Conservation (phyloP, 2,113 vertebrate genomes). For the Psittacula cyanocephala region DNA sequence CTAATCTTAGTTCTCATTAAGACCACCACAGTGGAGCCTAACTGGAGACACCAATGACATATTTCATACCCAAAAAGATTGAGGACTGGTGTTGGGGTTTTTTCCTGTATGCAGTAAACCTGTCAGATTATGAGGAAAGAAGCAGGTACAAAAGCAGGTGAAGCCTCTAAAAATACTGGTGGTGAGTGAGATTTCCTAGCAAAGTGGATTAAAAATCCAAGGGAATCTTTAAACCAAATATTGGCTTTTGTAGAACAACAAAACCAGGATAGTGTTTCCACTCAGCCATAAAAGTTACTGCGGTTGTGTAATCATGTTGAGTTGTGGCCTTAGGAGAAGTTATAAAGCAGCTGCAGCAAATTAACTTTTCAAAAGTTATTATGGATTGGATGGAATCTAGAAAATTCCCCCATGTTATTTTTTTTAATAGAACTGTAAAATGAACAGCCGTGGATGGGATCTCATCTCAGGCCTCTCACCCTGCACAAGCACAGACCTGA, state of each 20-base stretch:
- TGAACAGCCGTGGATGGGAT: not conserved
- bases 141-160: not conserved
- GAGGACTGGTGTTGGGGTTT: fast-evolving
- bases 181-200: not conserved
- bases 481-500: not conserved
- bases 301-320: constrained; percentile 60
- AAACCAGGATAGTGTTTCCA: constrained; percentile 51
- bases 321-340: constrained; percentile 60
- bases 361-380: constrained; percentile 62
- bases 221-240: constrained; percentile 53
- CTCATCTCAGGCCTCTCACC: not conserved
- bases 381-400: constrained; percentile 51
- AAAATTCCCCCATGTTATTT: constrained; percentile 23
- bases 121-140: not conserved
- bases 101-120: not conserved
- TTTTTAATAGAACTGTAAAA: not conserved
- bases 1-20: not conserved
- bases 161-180: not conserved
- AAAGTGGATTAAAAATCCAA: constrained; percentile 55
- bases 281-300: constrained; percentile 51
- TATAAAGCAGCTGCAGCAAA: constrained; percentile 61
- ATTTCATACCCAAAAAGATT: not conserved
- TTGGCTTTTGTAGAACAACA: constrained; percentile 56
- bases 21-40: not conserved
- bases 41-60: not conserved